Evolutionary conservation across 2,797 vertebrate genomes (phyloP).

Genomic region (Eulemur rubriventer): DNA sequence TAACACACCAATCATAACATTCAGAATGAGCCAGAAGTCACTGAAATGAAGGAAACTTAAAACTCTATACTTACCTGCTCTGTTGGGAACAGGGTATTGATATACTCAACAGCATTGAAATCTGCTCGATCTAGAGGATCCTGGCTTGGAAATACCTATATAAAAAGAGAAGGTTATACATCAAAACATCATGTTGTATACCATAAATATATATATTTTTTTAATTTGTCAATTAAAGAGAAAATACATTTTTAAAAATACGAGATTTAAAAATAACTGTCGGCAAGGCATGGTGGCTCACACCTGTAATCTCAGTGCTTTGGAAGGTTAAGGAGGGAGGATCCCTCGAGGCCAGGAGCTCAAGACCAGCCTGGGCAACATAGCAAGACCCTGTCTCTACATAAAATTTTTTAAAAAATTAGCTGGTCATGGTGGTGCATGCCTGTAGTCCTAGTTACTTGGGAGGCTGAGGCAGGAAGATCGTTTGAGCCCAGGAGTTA

Average conservation of each 20-base stretch:
- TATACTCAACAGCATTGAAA: conserved; percentile 99
- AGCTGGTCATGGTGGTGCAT: too few relatives aligned
- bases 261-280: conserved; percentile 18
- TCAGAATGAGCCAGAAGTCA: neutral
- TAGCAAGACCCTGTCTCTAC: neutral
- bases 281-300: neutral
- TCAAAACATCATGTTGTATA: neutral
- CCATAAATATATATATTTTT: neutral
- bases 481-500: neutral
- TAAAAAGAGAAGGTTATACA: neutral
- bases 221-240: neutral
- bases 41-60: conserved; percentile 25
- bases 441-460: neutral
- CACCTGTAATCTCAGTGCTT: neutral
- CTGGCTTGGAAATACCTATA: conserved; percentile 97
- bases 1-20: neutral
- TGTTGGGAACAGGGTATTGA: conserved; percentile 97
- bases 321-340: neutral
- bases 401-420: neutral
- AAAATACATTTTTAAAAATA: neutral
- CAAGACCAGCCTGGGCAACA: neutral
- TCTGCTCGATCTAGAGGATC: conserved; percentile 97
- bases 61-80: conserved; percentile 91
- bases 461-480: neutral
- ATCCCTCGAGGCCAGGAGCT: neutral